Conservation (phyloP, 2,888 invertebrate genomes). For the Lasiommata megera region DNA sequence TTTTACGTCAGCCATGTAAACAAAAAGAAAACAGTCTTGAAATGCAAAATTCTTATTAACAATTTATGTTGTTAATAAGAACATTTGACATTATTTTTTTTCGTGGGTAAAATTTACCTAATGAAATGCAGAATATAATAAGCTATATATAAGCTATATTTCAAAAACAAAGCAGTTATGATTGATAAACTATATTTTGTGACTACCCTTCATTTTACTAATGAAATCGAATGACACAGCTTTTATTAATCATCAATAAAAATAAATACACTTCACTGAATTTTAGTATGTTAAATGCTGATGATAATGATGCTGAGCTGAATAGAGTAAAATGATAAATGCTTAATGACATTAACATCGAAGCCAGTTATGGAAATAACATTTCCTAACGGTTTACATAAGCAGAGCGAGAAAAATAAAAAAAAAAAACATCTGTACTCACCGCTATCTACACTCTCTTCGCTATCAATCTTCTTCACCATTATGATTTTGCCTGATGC, state of each 20-base stretch:
- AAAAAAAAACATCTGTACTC: slow-evolving; percentile 49
- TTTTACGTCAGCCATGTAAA: background rate
- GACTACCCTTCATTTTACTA: background rate
- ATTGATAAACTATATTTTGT: background rate
- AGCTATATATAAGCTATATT: slow-evolving; percentile 3
- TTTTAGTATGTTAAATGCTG: too few species aligned
- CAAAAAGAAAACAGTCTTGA: background rate
- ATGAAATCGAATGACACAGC: background rate
- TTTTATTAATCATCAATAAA: too few species aligned
- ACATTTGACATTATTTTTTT: too few species aligned
- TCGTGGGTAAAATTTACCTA: background rate
- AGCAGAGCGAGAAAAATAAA: slow-evolving; percentile 23
- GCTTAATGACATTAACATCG: background rate
- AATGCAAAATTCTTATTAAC: background rate
- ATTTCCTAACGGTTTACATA: background rate
- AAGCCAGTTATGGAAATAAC: background rate
- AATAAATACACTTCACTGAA: too few species aligned
- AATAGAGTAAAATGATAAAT: too few species aligned
- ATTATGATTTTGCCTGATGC: slow-evolving; percentile 70
- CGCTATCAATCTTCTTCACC: slow-evolving; percentile 78
- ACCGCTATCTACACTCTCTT: slow-evolving; percentile 81
- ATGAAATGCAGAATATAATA: too few species aligned
- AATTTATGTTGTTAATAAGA: too few species aligned
- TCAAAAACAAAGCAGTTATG: background rate
- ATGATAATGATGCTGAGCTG: too few species aligned